Evolutionary conservation across 2,113 vertebrate species (phyloP), one percentile per base, ranked within the genome.

Genomic region (Steatornis caripensis): DNA sequence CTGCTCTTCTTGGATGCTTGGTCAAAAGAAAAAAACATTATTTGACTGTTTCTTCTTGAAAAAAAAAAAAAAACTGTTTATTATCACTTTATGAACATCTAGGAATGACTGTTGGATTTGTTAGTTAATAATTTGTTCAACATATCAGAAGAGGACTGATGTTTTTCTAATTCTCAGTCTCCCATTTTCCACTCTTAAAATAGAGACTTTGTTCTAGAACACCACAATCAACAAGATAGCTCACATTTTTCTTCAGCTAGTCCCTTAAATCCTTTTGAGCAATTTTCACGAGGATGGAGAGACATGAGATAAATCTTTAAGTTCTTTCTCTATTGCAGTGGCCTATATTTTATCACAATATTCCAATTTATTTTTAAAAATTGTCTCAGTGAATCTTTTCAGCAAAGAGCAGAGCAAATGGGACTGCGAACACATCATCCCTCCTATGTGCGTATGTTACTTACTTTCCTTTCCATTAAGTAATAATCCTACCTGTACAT

Each of bases 321-420:
- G 54, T 57, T 58, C 45, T 60, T 43, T 19, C 36, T 55, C 49
- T 58, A 4, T 53, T 57, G 61, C 0, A 0, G 16, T 36, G 24
- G 15, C 7, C 34, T 51, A 4, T 24, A 8, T 48, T 81, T 84
- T 87, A 66, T 70, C 46, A 48, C 39, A 94, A 30, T 41, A 26
- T 14, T 57, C 23, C 16, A 34, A 36, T 77, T 74, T 58, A 48
- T 54, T 48, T 36, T 19, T 9, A n/a, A 70, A 45, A 62, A 61
- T 20, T 4, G 10, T 39, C 30, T 90, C 41, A 55, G 9, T 41
- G 21, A 78, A 49, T 78, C 30, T 62, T 70, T 84, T 75, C 43
- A 58, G 29, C 24, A 43, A 75, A 21, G 23, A 83, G 18, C 9
- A 3, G 34, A 79, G 39, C 18, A 92, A 69, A 84, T 6, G 14